Percentiles rank a stretch among this genome's conserved stretches.
phyloP scores from a whole-genome alignment of 2,888 invertebrate species.

The Cactoblastis cactorum region DNA sequence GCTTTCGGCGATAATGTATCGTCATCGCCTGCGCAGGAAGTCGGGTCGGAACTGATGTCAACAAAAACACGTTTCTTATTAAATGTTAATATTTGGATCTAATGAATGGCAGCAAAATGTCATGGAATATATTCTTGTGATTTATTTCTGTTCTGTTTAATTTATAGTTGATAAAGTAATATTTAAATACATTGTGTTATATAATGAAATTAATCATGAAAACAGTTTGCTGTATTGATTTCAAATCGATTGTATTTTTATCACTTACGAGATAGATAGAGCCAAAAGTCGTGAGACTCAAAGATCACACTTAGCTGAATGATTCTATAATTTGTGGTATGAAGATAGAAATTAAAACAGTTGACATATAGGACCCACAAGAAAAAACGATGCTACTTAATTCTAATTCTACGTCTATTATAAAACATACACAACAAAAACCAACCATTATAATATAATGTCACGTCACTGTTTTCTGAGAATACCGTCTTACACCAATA shows the following conservation, averaged over 20 bases:
- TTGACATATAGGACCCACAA: background rate
- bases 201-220: no score
- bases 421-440: background rate
- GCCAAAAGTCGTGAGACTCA: no score
- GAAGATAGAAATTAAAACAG: no score
- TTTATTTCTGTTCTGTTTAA: background rate
- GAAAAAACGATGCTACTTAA: background rate
- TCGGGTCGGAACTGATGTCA: background rate
- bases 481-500: conserved; percentile 24
- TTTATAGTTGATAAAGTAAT: background rate
- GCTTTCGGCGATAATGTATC: background rate
- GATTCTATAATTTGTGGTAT: no score
- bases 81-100: background rate
- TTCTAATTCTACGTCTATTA: background rate
- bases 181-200: no score
- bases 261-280: no score
- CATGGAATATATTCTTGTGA: background rate
- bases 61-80: conserved; percentile 9
- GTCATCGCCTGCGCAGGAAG: conserved; percentile 2
- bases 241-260: no score
- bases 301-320: no score
- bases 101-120: background rate
- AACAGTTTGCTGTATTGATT: no score
- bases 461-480: conserved; percentile 1
- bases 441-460: conserved; percentile 4